These are phyloP conservation scores for Colius striatus DNA, from an alignment of 2,113 vertebrate genomes.

Conservation along the genomic window DNA sequence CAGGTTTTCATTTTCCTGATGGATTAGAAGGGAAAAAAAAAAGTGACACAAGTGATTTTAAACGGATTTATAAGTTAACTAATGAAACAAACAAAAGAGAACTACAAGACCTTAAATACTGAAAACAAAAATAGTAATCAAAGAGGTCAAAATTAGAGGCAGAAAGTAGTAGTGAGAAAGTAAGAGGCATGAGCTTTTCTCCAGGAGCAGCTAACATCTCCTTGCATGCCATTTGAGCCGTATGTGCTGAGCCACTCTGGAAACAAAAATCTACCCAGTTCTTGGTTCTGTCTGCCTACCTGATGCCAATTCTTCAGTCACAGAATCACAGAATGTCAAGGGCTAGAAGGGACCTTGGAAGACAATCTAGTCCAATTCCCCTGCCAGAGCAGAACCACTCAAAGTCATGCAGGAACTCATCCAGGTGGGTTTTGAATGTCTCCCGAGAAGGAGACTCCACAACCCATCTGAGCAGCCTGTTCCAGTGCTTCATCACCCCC, in stretches of 20 bases:
- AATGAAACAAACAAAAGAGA: not conserved
- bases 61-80: not conserved
- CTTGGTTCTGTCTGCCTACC: not conserved
- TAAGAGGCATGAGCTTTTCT: not conserved
- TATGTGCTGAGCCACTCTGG: not conserved
- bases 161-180: not conserved
- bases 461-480: too few relatives aligned
- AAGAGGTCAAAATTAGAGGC: not conserved
- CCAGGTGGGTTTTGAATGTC: too few relatives aligned
- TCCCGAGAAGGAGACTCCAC: too few relatives aligned
- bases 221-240: not conserved
- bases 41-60: not conserved
- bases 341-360: too few relatives aligned
- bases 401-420: too few relatives aligned
- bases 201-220: not conserved
- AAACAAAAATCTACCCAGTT: not conserved
- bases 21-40: not conserved
- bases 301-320: not conserved
- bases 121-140: not conserved
- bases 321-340: not conserved
- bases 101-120: not conserved
- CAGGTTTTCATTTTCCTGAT: not conserved
- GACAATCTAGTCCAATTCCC: too few relatives aligned
- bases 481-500: too few relatives aligned
- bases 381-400: too few relatives aligned